Conservation (phyloP, 2,888 invertebrate genomes). For the Apodemia zela region DNA sequence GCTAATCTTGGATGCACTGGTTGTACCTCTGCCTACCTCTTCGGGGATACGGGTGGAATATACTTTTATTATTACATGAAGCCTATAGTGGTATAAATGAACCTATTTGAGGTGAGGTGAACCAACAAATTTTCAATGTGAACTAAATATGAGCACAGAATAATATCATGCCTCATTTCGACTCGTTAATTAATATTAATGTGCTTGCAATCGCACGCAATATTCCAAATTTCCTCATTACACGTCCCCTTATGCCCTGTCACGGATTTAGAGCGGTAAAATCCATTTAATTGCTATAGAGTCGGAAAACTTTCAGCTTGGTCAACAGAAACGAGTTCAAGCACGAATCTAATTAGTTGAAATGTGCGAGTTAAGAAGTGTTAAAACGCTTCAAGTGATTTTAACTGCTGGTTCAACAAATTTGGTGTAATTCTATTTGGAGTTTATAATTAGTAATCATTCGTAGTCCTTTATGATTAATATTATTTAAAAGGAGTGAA, state of each 20-base stretch:
- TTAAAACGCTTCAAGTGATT: conserved; percentile 5
- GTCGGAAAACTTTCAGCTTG: conserved; percentile 12
- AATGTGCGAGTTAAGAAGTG: conserved; percentile 7
- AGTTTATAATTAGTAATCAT: not conserved
- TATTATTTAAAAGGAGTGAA: not conserved
- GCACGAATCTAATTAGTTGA: conserved; percentile 8
- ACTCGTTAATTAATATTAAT: not conserved
- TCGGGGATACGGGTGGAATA: too few species aligned
- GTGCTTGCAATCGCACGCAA: conserved; percentile 11
- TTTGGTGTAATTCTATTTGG: not conserved
- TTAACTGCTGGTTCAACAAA: not conserved
- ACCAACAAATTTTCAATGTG: too few species aligned
- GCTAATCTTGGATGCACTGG: too few species aligned
- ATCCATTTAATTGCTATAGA: conserved; percentile 12
- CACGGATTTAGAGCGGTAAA: conserved; percentile 2
- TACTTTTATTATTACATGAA: too few species aligned
- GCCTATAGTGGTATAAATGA: too few species aligned
- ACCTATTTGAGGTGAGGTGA: too few species aligned
- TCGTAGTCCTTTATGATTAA: not conserved
- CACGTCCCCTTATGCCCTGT: not conserved
- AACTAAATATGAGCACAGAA: not conserved
- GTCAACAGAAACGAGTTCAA: conserved; percentile 7
- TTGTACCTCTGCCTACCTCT: too few species aligned
- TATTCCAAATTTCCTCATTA: conserved; percentile 11
- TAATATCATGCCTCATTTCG: not conserved